phyloP scores from a whole-genome alignment of 2,113 vertebrate genomes.

The Gobiocypris rarus region DNA sequence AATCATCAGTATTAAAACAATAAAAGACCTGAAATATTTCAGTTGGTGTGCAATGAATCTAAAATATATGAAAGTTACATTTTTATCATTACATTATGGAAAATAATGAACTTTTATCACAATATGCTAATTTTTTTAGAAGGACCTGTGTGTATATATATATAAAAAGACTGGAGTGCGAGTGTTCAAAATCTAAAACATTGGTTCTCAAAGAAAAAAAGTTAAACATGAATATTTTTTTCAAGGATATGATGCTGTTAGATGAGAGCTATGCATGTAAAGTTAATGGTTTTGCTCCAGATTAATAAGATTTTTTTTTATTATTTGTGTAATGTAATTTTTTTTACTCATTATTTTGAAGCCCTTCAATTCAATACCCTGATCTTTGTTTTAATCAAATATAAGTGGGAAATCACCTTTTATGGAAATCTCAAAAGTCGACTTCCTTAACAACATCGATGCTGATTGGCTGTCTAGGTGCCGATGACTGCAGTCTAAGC shows the following conservation, averaged over 20 bases:
- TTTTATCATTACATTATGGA: too few species aligned
- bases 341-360: too few species aligned
- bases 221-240: too few species aligned
- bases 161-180: neutral
- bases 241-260: neutral
- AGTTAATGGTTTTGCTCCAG: neutral
- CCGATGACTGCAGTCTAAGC: constrained; percentile 19
- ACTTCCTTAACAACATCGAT: constrained; percentile 48
- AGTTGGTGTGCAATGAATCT: too few species aligned
- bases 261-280: neutral
- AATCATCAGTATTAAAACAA: too few species aligned
- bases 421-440: constrained; percentile 58
- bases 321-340: too few species aligned
- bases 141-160: too few species aligned
- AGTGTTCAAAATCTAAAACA: neutral
- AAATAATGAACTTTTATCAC: too few species aligned
- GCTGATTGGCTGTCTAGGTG: constrained; percentile 65
- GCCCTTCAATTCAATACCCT: neutral
- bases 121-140: too few species aligned
- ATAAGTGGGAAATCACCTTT: neutral
- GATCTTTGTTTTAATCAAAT: neutral
- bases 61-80: too few species aligned
- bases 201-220: neutral
- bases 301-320: too few species aligned
- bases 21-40: too few species aligned